phyloP scores from a whole-genome alignment of 1,140 invertebrate genomes.

The Drosophila triauraria region DNA sequence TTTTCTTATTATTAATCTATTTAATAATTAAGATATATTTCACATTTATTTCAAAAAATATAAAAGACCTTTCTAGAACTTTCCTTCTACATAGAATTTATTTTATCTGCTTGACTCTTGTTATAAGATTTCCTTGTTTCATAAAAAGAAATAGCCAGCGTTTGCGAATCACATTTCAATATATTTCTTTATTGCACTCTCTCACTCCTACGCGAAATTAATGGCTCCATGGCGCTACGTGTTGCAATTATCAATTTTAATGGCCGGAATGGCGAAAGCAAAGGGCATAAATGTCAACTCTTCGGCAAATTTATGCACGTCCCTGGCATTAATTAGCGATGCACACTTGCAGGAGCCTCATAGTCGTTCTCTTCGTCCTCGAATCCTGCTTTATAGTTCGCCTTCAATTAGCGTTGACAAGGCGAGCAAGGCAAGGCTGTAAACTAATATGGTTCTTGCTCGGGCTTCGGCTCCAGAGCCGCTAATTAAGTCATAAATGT shows the following conservation, averaged over 20 bases:
- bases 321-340: slow-evolving; percentile 73
- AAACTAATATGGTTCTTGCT: slow-evolving; percentile 64
- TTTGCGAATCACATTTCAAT: slow-evolving; percentile 32
- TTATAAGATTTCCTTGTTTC: background rate
- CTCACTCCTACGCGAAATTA: slow-evolving; percentile 21
- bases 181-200: slow-evolving; percentile 22
- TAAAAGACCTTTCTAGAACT: no score
- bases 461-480: background rate
- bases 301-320: slow-evolving; percentile 79
- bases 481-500: slow-evolving; percentile 78
- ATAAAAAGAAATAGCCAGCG: background rate
- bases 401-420: slow-evolving; percentile 54
- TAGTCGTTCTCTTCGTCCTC: background rate
- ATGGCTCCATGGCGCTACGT: slow-evolving; percentile 55
- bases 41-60: no score
- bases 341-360: slow-evolving; percentile 50
- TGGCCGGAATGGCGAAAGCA: slow-evolving; percentile 42
- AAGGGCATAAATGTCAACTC: slow-evolving; percentile 75
- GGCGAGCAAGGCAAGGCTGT: slow-evolving; percentile 5
- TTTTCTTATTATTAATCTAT: no score
- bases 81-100: no score
- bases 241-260: slow-evolving; percentile 79
- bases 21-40: no score
- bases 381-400: slow-evolving; percentile 31
- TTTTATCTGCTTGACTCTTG: no score